Evolutionary conservation across 2,113 vertebrate genomes (phyloP).

Genomic region (Nicator chloris): DNA sequence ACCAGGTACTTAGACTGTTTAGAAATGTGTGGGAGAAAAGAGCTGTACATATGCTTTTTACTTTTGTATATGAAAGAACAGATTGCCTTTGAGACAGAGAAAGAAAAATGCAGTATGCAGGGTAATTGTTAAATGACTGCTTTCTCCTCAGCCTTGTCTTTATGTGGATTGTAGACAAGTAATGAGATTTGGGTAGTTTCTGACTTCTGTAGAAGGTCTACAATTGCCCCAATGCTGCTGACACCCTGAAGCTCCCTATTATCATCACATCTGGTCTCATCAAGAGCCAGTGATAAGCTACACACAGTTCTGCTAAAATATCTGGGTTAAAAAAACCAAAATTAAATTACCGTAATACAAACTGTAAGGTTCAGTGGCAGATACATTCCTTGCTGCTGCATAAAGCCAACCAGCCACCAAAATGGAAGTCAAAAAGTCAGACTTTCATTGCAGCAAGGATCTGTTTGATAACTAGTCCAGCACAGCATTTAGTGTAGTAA

Average conservation of each 20-base stretch:
- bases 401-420: neutral
- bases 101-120: neutral
- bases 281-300: neutral
- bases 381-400: neutral
- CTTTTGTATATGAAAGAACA: neutral
- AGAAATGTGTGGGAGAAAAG: neutral
- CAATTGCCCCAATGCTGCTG: neutral
- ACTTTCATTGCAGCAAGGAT: neutral
- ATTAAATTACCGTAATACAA: neutral
- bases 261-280: neutral
- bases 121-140: neutral
- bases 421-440: neutral
- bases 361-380: neutral
- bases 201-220: neutral
- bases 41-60: neutral
- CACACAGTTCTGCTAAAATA: neutral
- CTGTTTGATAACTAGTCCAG: neutral
- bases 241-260: neutral
- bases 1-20: neutral
- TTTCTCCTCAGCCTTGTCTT: neutral
- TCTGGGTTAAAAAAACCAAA: neutral
- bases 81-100: neutral
- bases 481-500: neutral
- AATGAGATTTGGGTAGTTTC: neutral
- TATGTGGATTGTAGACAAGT: neutral